These are phyloP conservation scores for Misgurnus anguillicaudatus DNA, from an alignment of 2,113 vertebrate species.

Conservation along the genomic window DNA sequence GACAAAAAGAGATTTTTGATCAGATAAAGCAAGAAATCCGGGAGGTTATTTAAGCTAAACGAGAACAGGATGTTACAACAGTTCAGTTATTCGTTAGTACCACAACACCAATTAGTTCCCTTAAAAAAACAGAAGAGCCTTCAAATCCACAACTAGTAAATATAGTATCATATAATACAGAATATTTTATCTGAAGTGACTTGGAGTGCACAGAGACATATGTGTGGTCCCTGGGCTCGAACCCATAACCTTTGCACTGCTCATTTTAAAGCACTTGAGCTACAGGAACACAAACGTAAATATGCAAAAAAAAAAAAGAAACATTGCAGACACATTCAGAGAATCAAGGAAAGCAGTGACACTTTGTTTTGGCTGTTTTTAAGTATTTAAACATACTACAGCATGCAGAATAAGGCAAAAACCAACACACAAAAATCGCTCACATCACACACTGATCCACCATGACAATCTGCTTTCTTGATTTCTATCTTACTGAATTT, in stretches of 20 bases:
- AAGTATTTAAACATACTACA: constrained; percentile 76
- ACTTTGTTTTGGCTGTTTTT: background rate
- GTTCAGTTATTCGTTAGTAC: background rate
- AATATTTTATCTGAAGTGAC: too few species aligned
- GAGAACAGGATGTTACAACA: background rate
- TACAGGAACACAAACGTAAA: constrained; percentile 9
- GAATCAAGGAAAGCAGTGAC: constrained; percentile 72
- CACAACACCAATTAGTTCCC: background rate
- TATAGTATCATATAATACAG: too few species aligned
- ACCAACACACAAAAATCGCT: constrained; percentile 73
- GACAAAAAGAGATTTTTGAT: constrained; percentile 37
- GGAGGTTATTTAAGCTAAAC: background rate
- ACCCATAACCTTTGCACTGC: background rate
- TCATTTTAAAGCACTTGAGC: too few species aligned
- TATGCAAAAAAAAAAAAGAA: constrained; percentile 32
- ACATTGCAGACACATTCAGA: constrained; percentile 50
- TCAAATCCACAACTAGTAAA: background rate
- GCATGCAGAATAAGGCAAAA: constrained; percentile 76
- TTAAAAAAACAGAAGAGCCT: background rate
- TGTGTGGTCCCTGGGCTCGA: too few species aligned
- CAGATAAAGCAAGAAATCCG: background rate
- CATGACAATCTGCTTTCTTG: constrained; percentile 76
- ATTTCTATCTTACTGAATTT: constrained; percentile 83
- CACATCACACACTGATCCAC: constrained; percentile 77
- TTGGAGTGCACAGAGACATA: too few species aligned